These are phyloP conservation scores for Heliothis peltigera DNA, from an alignment of 2,888 invertebrate species.

Conservation along the genomic window DNA sequence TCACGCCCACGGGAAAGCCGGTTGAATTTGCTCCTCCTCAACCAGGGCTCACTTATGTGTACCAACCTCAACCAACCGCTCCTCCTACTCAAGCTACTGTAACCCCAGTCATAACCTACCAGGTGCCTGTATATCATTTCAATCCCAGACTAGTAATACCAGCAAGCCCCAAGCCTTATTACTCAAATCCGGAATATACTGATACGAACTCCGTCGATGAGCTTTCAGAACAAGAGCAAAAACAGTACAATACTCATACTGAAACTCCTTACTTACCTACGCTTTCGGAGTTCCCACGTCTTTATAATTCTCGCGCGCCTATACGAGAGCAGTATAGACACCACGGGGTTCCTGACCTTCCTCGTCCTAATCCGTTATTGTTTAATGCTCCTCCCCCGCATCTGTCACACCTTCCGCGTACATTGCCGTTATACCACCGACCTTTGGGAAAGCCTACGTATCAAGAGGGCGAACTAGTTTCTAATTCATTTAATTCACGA, in stretches of 20 bases:
- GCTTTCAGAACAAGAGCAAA: constrained; percentile 71
- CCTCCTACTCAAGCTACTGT: constrained; percentile 72
- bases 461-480: constrained; percentile 65
- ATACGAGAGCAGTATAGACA: constrained; percentile 73
- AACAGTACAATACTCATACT: constrained; percentile 72
- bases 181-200: constrained; percentile 71
- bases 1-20: constrained; percentile 73
- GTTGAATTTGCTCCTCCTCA: constrained; percentile 66
- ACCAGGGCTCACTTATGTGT: constrained; percentile 75
- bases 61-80: constrained; percentile 74
- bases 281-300: constrained; percentile 72
- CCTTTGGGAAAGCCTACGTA: constrained; percentile 81
- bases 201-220: constrained; percentile 78
- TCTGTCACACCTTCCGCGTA: constrained; percentile 81
- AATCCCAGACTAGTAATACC: constrained; percentile 70
- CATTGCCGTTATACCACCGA: constrained; percentile 76
- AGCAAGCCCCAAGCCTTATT: constrained; percentile 74
- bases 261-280: constrained; percentile 72
- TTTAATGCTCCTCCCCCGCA: constrained; percentile 78
- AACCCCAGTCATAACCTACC: constrained; percentile 77
- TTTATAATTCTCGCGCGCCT: constrained; percentile 78
- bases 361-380: constrained; percentile 79
- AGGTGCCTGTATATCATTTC: constrained; percentile 77
- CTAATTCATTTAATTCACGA: constrained; percentile 69
- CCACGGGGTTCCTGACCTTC: constrained; percentile 72